Base-by-base conservation (phyloP, 2,113 vertebrate genomes). In the Gila orcuttii region DNA sequence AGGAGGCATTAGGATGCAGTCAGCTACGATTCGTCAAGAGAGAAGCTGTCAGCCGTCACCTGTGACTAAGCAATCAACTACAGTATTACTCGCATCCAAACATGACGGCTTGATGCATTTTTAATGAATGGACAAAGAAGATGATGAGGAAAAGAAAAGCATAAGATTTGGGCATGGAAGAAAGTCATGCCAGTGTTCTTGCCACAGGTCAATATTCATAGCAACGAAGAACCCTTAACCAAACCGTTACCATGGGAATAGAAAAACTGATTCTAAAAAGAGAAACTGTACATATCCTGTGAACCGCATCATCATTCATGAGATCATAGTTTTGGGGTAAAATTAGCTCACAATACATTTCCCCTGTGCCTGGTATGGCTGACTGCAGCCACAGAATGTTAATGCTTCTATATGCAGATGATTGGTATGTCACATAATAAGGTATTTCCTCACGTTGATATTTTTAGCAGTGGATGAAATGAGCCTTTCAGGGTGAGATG, bases 231-330 rank as follows among this genome's bases (percentile, higher is more conserved):
- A 31, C 68, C 31, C 47, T 84, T 33, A 82, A 83, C 85, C 60
- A 31, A 25, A 75, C 47, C 13, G 78, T 87, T 79, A 74, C 88
- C 79, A 89, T 83, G 83, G 66, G 45, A 55, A 89, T 79, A 82
- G 45, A 82, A 83, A 64, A 36, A 84, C 23, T 2, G 78, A 87
- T 33, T 85, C 87, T 82, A 88, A 88, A 88, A 82, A 47, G 36
- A 62, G 83, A 82, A 85, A 77, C 78, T n/a, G 45, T 28, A 60
- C 60, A 64, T 81, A 59, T 82, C 25, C 68, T 36, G 33, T 25
- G 47, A 85, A 64, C 21, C n/a, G 50, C 47, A 71, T 76, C 71
- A 62, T 80, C 42, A 12, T 55, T 87, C 52, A 31, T 78, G 42
- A 59, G 31, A 25, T 6, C 59, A 66, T 33, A 77, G 39, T 66